phyloP scores from a whole-genome alignment of 2,797 vertebrate species.

The Pseudocheirus occidentalis region DNA sequence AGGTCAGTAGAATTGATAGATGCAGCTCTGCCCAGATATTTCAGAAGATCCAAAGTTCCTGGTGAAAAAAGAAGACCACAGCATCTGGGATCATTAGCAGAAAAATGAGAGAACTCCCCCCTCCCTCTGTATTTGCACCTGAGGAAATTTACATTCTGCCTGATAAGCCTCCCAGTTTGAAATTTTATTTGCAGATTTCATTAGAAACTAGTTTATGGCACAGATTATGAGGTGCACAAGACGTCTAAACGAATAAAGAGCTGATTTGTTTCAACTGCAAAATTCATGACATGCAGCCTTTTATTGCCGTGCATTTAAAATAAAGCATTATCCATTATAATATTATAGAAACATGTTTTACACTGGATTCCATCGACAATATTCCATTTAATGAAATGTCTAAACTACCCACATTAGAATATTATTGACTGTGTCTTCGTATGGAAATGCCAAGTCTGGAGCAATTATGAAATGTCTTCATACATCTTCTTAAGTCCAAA shows the following conservation, averaged over 20 bases:
- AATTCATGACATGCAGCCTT: neutral
- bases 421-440: neutral
- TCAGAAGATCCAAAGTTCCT: accelerated
- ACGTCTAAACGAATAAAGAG: neutral
- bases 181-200: constrained; percentile 42
- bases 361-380: neutral
- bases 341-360: neutral
- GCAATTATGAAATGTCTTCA: neutral
- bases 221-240: neutral
- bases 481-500: neutral
- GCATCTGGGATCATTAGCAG: neutral
- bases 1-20: neutral
- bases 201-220: constrained; percentile 23
- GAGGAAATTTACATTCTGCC: neutral
- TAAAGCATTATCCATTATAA: neutral
- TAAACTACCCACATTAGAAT: neutral
- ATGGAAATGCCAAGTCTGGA: neutral
- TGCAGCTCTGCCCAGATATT: accelerated
- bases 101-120: neutral
- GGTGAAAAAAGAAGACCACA: neutral
- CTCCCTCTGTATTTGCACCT: constrained; percentile 7
- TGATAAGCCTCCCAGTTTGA: neutral
- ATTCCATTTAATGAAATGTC: constrained; percentile 23
- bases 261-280: neutral
- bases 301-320: constrained; percentile 24